Evolutionary conservation across 1,140 invertebrate species (phyloP).

Genomic region (Atta colombica): DNA sequence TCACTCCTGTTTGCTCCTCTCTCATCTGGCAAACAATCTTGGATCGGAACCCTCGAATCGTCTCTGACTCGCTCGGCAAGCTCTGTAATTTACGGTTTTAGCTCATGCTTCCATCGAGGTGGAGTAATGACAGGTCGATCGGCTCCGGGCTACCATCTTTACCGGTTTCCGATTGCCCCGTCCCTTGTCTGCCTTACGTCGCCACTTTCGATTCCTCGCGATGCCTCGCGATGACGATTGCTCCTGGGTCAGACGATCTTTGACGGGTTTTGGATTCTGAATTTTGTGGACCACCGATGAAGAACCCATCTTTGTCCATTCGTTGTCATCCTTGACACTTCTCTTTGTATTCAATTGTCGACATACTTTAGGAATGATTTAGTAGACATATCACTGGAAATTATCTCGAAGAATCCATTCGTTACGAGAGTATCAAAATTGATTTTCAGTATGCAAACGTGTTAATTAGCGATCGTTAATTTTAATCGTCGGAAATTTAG

Average conservation of each 20-base stretch:
- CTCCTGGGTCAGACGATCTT: conserved; percentile 24
- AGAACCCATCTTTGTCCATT: not conserved
- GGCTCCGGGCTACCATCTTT: conserved; percentile 70
- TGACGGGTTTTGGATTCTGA: conserved; percentile 31
- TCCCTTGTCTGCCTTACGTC: conserved; percentile 65
- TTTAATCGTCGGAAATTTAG: not conserved
- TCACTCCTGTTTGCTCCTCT: not conserved
- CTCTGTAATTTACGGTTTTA: conserved; percentile 76
- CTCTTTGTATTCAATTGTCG: not conserved
- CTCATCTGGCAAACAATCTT: conserved; percentile 38
- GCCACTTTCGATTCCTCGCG: conserved; percentile 69
- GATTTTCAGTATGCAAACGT: not conserved
- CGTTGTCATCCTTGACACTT: conserved; percentile 25
- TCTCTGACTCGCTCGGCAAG: conserved; percentile 40
- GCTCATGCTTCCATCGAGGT: conserved; percentile 74
- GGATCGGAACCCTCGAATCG: conserved; percentile 36
- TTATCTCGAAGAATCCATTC: not conserved
- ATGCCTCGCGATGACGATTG: conserved; percentile 32
- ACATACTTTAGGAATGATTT: not conserved
- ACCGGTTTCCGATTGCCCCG: conserved; percentile 67
- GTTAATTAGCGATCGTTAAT: not conserved
- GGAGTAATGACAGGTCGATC: conserved; percentile 77
- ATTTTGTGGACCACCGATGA: conserved; percentile 24
- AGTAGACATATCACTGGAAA: not conserved
- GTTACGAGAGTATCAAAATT: not conserved